Evolutionary conservation across 1,140 invertebrate species (phyloP).

Genomic region (Mylabris phalerata): DNA sequence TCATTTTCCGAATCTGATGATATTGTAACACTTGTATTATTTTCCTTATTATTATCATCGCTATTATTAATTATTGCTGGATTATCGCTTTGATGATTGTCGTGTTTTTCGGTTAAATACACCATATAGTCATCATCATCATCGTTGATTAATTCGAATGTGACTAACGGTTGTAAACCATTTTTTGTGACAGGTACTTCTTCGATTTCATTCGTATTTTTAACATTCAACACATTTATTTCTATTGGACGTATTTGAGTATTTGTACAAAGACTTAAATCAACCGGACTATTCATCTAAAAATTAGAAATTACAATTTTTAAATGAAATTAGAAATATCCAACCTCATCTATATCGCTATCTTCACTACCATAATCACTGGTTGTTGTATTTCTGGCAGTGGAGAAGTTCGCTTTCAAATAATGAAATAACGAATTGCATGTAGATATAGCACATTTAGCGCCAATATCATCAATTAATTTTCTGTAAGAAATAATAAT

Average conservation of each 20-base stretch:
- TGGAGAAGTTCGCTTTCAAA: not conserved
- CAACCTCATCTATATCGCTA: conserved; percentile 5
- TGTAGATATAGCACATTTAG: not conserved
- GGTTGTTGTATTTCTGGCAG: conserved; percentile 2
- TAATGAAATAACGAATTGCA: not conserved
- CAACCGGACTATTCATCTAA: not conserved
- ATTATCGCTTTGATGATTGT: too few relatives aligned
- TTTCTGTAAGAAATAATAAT: not conserved
- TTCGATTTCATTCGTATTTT: not conserved
- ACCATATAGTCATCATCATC: too few relatives aligned
- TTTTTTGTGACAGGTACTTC: conserved; percentile 1
- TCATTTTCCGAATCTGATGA: too few relatives aligned
- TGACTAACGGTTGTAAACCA: not conserved
- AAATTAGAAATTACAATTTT: not conserved
- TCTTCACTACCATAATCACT: conserved; percentile 10
- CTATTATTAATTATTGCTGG: too few relatives aligned
- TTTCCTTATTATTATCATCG: too few relatives aligned
- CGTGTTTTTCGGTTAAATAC: too few relatives aligned
- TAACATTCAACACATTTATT: not conserved
- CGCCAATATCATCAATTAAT: not conserved
- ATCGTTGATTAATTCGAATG: too few relatives aligned
- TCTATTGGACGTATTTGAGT: not conserved
- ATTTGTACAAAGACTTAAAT: conserved; percentile 1
- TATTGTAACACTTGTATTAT: too few relatives aligned
- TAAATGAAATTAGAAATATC: too few relatives aligned